Conservation (phyloP, 2,888 invertebrate genomes). For the Protula sp. region DNA sequence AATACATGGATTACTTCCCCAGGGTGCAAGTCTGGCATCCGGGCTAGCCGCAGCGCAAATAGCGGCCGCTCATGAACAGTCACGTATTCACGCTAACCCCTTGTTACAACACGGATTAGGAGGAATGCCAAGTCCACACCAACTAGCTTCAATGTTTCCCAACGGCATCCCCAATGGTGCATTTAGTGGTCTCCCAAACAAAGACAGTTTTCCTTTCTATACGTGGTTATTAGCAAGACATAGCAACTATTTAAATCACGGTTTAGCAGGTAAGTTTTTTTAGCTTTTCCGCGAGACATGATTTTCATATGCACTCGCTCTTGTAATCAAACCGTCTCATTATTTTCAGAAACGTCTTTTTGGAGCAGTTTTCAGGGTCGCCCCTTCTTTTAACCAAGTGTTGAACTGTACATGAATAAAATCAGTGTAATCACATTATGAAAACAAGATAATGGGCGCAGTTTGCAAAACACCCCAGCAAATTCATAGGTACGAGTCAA, state of each 20-base stretch:
- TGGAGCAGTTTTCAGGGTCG: no score
- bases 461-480: no score
- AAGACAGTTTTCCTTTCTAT: constrained; percentile 4
- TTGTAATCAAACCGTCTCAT: no score
- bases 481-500: no score
- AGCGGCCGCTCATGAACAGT: no score
- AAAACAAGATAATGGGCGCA: no score
- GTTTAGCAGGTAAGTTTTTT: background rate
- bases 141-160: background rate
- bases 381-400: no score
- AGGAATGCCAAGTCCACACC: background rate
- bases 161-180: background rate
- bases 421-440: no score
- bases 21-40: background rate
- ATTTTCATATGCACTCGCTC: no score
- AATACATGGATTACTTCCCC: background rate
- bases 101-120: background rate
- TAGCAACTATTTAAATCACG: background rate
- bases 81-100: no score
- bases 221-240: constrained; percentile 3
- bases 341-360: no score
- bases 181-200: background rate
- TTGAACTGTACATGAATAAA: no score
- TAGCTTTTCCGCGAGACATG: background rate
- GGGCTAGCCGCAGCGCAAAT: background rate